These are phyloP conservation scores for Lateolabrax maculatus DNA, from an alignment of 2,797 vertebrate species.

Conservation along the genomic window DNA sequence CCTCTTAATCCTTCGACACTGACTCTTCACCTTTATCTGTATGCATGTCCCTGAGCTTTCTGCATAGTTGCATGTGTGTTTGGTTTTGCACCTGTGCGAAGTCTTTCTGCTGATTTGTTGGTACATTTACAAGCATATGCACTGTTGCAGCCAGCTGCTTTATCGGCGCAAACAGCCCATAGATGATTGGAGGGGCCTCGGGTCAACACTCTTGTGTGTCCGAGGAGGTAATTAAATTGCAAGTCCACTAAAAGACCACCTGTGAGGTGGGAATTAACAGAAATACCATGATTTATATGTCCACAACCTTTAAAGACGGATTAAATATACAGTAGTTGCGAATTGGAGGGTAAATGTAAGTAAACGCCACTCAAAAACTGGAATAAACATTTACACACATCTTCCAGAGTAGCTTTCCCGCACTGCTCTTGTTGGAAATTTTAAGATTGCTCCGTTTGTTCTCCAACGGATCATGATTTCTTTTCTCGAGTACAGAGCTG, in stretches of 20 bases:
- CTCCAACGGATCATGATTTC: neutral
- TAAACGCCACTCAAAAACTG: conserved; percentile 33
- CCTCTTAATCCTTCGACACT: conserved; percentile 40
- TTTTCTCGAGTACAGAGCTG: conserved; percentile 8
- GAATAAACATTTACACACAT: conserved; percentile 32
- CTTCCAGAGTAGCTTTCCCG: neutral
- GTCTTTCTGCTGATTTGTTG: conserved; percentile 30
- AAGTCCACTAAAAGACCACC: conserved; percentile 62
- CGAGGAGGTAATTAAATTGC: conserved; percentile 31
- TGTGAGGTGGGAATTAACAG: conserved; percentile 49
- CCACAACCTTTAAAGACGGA: conserved; percentile 42
- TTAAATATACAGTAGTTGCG: conserved; percentile 54
- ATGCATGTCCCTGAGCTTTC: neutral
- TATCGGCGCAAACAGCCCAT: conserved; percentile 20
- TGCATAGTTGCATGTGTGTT: conserved; percentile 8
- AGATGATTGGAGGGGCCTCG: conserved; percentile 41
- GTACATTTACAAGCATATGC: neutral
- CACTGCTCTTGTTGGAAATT: conserved; percentile 3
- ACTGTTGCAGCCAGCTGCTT: conserved; percentile 1
- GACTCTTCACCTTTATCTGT: conserved; percentile 19
- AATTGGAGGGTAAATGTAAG: conserved; percentile 39
- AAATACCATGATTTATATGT: conserved; percentile 41
- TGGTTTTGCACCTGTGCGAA: conserved; percentile 20
- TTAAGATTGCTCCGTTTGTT: conserved; percentile 37
- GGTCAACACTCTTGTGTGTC: conserved; percentile 42